A percentile compares a stretch with the other conserved stretches of the same genome.
Evolutionary conservation across 2,113 vertebrate species (phyloP).

Genomic region (Siniperca knerii): DNA sequence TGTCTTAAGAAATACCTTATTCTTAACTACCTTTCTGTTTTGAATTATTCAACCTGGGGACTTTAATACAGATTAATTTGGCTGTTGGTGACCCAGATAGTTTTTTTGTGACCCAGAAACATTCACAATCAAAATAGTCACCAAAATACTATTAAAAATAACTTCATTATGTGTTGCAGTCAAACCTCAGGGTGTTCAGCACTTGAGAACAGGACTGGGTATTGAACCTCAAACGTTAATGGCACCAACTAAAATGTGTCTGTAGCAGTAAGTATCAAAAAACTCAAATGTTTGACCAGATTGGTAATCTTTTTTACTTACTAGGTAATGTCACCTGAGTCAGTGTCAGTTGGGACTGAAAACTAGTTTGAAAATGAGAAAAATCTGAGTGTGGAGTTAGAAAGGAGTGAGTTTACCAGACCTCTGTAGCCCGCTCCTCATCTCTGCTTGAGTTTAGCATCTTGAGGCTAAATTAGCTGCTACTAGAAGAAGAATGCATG

Average conservation of each 20-base stretch:
- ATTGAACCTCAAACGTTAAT: background rate
- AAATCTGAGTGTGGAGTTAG: background rate
- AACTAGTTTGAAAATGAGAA: background rate
- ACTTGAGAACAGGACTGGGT: background rate
- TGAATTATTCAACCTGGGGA: constrained; percentile 22
- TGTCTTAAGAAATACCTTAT: constrained; percentile 8
- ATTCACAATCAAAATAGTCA: background rate
- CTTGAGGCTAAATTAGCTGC: background rate
- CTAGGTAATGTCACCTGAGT: background rate
- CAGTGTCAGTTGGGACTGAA: background rate
- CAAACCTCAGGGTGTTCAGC: background rate
- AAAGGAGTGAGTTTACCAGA: background rate
- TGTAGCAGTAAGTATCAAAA: too few relatives aligned
- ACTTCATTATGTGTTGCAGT: background rate
- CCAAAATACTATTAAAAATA: background rate
- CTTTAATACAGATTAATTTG: background rate
- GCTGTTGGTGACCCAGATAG: background rate
- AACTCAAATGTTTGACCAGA: background rate
- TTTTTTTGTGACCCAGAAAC: background rate
- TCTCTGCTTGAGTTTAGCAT: background rate
- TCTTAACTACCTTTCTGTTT: background rate
- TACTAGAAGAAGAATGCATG: background rate
- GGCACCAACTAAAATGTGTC: background rate
- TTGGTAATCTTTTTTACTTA: background rate
- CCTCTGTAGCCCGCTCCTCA: background rate